Evolutionary conservation across 1,140 invertebrate genomes (phyloP).

Genomic region (Penaeus chinensis): DNA sequence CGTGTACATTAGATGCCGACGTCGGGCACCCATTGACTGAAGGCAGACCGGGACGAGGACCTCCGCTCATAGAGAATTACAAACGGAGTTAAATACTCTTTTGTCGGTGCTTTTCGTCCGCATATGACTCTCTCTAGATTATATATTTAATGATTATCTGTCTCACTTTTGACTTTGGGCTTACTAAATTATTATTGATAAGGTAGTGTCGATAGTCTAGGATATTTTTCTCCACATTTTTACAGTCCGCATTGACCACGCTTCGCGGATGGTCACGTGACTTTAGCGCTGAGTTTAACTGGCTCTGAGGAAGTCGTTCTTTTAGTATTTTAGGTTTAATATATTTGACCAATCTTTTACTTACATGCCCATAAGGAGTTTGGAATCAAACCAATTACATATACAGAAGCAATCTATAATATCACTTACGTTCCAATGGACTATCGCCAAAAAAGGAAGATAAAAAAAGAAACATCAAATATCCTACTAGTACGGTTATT

Average conservation of each 20-base stretch:
- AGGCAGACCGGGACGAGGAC: slow-evolving; percentile 12
- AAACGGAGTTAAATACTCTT: not conserved
- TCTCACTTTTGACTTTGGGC: not conserved
- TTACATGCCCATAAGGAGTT: too few relatives aligned
- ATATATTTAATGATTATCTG: not conserved
- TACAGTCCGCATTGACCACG: not conserved
- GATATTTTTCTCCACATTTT: not conserved
- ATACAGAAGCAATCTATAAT: too few relatives aligned
- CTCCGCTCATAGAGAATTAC: slow-evolving; percentile 33
- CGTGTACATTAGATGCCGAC: slow-evolving; percentile 50
- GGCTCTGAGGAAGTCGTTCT: slow-evolving; percentile 8
- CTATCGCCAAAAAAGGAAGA: too few relatives aligned
- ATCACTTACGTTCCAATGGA: too few relatives aligned
- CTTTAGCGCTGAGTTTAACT: not conserved
- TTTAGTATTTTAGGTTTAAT: slow-evolving; percentile 1
- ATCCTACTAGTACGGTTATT: slow-evolving; percentile 29
- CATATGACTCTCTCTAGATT: not conserved
- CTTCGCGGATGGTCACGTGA: slow-evolving; percentile 28
- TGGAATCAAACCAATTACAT: too few relatives aligned
- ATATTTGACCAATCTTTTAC: not conserved
- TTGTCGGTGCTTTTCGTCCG: not conserved
- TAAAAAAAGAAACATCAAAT: too few relatives aligned
- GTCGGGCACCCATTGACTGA: slow-evolving; percentile 52
- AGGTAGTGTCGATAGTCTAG: too few relatives aligned
- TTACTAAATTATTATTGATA: not conserved